Base-by-base conservation (phyloP, 2,113 vertebrate species). In the Heterotilapia buettikoferi region DNA sequence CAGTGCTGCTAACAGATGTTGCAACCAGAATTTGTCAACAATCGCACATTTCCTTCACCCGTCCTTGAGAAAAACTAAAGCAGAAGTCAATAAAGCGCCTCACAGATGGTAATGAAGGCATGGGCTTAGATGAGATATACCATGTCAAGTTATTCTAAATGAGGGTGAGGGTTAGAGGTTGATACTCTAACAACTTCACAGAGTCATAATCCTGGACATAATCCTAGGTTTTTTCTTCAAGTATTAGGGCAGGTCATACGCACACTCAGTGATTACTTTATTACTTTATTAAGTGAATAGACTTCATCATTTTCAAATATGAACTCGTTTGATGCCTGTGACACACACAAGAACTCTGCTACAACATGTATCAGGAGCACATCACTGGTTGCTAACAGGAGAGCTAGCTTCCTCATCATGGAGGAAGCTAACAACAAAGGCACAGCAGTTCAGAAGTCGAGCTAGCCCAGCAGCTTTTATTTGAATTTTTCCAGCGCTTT, bases 101-200 rank as follows among this genome's bases (percentile, higher is more conserved):
- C 93, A 93, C 94, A 95, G 93, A 95, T 80, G 92, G 94, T 94
- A 87, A 94, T 95, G 91, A 94, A 94, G 94, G 89, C 95, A 93
- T 11, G 80, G 57, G 93, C 93, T 96, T 93, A 95, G 91, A 94
- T 19, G 38, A 92, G 86, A 88, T 71, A 86, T 83, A 71, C 92
- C 36, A 43, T 90, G 81, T 92, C 93, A 87, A 93, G 92, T 95
- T 82, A 94, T 94, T 94, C 89, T 88, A 73, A 78, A 83, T 86
- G 86, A 86, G 91, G 92, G 88, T 33, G 40, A 88, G 82, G 82
- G 43, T 31, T 61, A 6, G 56, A 84, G 89, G 31, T 38, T 56
- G 59, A 86, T 80, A 80, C 76, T 53, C 79, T 84, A 61, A 29
- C 6, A 76, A 92, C 88, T 92, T 91, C 68, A 86, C 56, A 38